Conservation (phyloP, 2,797 vertebrate genomes). For the Sorex maritimensis region DNA sequence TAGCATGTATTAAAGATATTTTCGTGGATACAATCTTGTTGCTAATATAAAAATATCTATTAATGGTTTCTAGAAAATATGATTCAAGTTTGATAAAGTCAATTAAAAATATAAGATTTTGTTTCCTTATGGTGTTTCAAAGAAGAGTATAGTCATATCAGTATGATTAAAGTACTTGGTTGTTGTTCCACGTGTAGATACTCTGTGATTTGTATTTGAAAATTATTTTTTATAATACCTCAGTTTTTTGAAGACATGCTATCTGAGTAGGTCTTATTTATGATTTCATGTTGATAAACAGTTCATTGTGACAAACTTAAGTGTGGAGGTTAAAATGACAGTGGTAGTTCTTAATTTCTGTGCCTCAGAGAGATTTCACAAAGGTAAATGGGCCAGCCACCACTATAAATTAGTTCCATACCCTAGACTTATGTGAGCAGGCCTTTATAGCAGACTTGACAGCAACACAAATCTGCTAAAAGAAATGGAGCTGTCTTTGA, state of each 20-base stretch:
- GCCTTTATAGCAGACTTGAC: constrained; percentile 70
- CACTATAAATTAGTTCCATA: constrained; percentile 89
- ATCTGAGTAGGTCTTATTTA: constrained; percentile 25
- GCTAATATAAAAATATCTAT: constrained; percentile 15
- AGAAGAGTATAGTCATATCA: neutral
- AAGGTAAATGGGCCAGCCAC: constrained; percentile 86
- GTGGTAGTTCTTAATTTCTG: constrained; percentile 89
- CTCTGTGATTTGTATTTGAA: neutral
- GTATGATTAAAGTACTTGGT: neutral
- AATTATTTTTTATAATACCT: neutral
- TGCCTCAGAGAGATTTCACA: constrained; percentile 82
- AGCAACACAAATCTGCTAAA: constrained; percentile 77
- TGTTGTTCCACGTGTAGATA: neutral
- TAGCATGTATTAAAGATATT: constrained; percentile 30
- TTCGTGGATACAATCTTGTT: neutral
- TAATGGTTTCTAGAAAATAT: constrained; percentile 23
- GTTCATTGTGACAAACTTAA: constrained; percentile 3
- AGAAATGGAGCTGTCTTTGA: constrained; percentile 88
- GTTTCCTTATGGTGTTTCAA: neutral
- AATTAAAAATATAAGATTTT: neutral
- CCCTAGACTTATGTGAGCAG: constrained; percentile 70
- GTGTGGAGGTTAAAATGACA: neutral
- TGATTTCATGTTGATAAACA: constrained; percentile 4
- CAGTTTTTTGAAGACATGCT: neutral
- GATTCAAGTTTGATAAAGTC: neutral